phyloP scores from a whole-genome alignment of 1,140 invertebrate genomes.

The Drosophila trapezifrons region DNA sequence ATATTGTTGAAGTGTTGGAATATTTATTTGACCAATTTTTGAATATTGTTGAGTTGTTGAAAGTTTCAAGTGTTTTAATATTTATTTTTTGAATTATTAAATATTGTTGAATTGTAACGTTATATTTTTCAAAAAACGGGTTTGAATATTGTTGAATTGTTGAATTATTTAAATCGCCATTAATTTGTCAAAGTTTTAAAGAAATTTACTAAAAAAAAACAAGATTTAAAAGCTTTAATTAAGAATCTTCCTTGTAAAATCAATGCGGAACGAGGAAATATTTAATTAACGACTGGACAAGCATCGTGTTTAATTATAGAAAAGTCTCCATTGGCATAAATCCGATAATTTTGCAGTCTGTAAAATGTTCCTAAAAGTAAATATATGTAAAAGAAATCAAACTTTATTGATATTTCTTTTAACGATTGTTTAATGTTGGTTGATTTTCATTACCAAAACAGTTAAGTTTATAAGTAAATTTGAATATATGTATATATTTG shows the following conservation, averaged over 20 bases:
- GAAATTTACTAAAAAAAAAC: neutral
- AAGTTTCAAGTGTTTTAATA: neutral
- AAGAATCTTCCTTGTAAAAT: neutral
- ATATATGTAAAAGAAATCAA: slow-evolving; percentile 48
- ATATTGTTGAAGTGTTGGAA: neutral
- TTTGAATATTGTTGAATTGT: too few relatives aligned
- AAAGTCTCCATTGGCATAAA: neutral
- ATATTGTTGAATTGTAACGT: neutral
- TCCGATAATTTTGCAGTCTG: neutral
- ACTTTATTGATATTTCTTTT: slow-evolving; percentile 59
- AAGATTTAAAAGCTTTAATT: neutral
- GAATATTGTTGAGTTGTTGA: neutral
- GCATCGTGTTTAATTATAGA: neutral
- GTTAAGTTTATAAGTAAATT: slow-evolving; percentile 5
- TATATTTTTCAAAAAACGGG: too few relatives aligned
- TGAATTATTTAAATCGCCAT: too few relatives aligned
- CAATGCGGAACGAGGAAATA: neutral
- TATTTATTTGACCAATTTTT: neutral
- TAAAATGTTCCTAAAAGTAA: slow-evolving; percentile 1
- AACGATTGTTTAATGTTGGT: slow-evolving; percentile 24
- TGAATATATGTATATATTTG: slow-evolving; percentile 13
- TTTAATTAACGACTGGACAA: neutral
- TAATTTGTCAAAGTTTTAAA: neutral
- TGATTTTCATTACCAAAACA: slow-evolving; percentile 27
- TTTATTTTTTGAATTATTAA: neutral